Evolutionary conservation across 1,140 invertebrate species (phyloP), one percentile per base, ranked within the genome.

Genomic region (Portunus trituberculatus): DNA sequence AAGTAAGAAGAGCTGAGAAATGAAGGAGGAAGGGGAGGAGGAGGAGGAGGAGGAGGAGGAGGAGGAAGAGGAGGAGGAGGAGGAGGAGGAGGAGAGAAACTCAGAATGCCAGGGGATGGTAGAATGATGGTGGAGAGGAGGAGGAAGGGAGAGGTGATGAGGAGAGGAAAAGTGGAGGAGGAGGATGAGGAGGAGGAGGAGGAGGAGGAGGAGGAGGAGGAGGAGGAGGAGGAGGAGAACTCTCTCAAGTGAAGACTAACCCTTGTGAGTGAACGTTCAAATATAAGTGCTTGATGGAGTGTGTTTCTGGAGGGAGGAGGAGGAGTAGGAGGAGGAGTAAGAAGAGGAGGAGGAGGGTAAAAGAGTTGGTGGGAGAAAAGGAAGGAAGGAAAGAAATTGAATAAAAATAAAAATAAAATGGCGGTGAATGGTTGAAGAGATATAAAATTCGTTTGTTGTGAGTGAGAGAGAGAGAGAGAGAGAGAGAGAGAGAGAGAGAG

Each of bases 221-320:
- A 29, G 90, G 29, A 67, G 48, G 48, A 92, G 59, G 48, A 67
- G 28, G 59, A 76, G 46, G 8, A 67, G 48, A 29, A 16, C 12
- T 48, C 48, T 28, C 90, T 93, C 46, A 93, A 91, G 89, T 94
- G 94, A 84, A 32, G 52, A 59, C 39, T 88, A 46, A 46, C 39
- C 28, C 29, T 67, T 32, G 25, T 89, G 67, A 88, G 87, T 94
- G 89, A 52, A 59, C 89, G 89, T 52, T 91, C 89, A 86, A 84
- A 82, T 91, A 52, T 86, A 91, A 91, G 94, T 94, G 82, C 91
- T 91, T 91, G 89, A 91, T 84, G 94, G 89, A 91, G 94, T 91
- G 93, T 87, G 32, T 14, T 52, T 82, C 93, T 28, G 28, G 20
- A 4, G 59, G 28, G n/a, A 28, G 59, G 25, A 39, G 39, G 76